Evolutionary conservation across 2,797 vertebrate species (phyloP), one percentile per base, ranked within the genome.

Genomic region (Triplophysa bombifrons): DNA sequence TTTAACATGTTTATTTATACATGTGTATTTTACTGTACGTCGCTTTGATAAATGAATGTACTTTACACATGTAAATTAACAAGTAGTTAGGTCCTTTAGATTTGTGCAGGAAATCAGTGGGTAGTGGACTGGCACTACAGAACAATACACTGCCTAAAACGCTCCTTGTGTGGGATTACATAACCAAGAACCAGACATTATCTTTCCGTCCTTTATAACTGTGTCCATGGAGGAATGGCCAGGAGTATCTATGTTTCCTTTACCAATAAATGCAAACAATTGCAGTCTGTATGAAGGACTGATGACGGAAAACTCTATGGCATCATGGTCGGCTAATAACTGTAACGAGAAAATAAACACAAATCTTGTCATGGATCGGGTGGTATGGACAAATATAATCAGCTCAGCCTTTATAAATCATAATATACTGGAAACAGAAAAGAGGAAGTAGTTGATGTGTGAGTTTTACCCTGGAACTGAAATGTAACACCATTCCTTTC

Each of bases 381-480:
- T 44, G 70, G 67, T 30, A 66, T 64, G 19, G 60, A 34, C 66
- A 46, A 38, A 60, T 60, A 44, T 8, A 1, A 72, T 46, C 46
- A 77, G n/a, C 77, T 80, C 53, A 56, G 58, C 20, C 74, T 77
- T 5, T 80, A 69, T 85, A 38, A 77, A 68, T 64, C 66, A 63
- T 19, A 84, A 61, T 71, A 41, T 44, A 46, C 44, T 50, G 46
- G 25, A 30, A 80, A 72, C 66, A 70, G 82, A 73, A 80, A 80
- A 48, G 67, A 67, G 46, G 68, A 60, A 74, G 50, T 51, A 72
- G 30, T 41, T n/a, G 41, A 60, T 8, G 67, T 55, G 17, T 17
- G 58, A n/a, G 6, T 63, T 12, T 71, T 53, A 38, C 61, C 7
- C 60, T 75, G 58, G 34, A 69, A 63, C 48, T 30, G n/a, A 51